Conservation (phyloP, 2,113 vertebrate genomes). For the Hiodon alosoides region DNA sequence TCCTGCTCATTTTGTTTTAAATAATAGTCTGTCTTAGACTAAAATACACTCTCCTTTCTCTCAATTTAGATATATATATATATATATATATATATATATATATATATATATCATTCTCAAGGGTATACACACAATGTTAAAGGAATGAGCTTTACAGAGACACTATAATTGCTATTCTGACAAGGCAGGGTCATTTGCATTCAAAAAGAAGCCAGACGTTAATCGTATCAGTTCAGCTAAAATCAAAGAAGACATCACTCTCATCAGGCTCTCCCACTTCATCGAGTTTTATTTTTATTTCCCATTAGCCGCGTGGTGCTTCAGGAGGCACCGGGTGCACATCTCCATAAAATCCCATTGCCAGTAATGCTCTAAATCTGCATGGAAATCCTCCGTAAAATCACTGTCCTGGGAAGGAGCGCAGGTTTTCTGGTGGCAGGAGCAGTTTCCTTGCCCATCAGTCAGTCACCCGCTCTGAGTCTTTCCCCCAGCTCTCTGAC, state of each 20-base stretch:
- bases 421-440: not conserved
- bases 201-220: constrained; percentile 9
- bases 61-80: too few relatives aligned
- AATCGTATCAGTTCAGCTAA: constrained; percentile 12
- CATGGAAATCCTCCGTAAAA: constrained; percentile 20
- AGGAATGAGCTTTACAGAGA: not conserved
- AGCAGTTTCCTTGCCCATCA: not conserved
- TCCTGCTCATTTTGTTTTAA: too few relatives aligned
- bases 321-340: not conserved
- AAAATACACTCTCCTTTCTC: too few relatives aligned
- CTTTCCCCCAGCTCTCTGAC: not conserved
- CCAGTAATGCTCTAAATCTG: constrained; percentile 20
- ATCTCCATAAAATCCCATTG: constrained; percentile 17
- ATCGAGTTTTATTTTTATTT: constrained; percentile 28
- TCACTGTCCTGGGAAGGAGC: constrained; percentile 14
- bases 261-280: constrained; percentile 22
- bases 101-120: not conserved
- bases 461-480: not conserved
- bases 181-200: constrained; percentile 16
- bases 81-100: too few relatives aligned
- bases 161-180: not conserved
- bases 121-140: too few relatives aligned
- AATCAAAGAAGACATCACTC: constrained; percentile 24
- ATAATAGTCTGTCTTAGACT: too few relatives aligned
- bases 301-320: constrained; percentile 29